A percentile compares a stretch with the other conserved stretches of the same genome.
Evolutionary conservation across 2,888 invertebrate species (phyloP).

Genomic region (Eulithis testata): DNA sequence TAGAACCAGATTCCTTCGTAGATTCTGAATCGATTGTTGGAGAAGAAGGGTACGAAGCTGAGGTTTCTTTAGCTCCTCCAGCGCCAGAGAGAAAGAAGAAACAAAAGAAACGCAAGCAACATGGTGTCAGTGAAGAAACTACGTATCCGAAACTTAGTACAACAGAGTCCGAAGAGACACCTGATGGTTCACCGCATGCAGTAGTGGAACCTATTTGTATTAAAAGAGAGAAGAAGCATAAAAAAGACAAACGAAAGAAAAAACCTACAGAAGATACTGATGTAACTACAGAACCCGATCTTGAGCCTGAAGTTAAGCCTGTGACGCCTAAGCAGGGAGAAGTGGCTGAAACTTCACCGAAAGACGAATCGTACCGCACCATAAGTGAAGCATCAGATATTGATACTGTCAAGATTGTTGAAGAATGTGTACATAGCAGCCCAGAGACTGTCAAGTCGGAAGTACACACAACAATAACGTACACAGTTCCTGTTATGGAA

Average conservation of each 20-base stretch:
- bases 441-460: conserved; percentile 74
- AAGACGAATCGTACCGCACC: conserved; percentile 85
- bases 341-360: conserved; percentile 78
- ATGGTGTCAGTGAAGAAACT: conserved; percentile 71
- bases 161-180: conserved; percentile 70
- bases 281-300: conserved; percentile 45
- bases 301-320: conserved; percentile 54
- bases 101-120: conserved; percentile 73
- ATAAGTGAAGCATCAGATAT: conserved; percentile 85
- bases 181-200: conserved; percentile 61
- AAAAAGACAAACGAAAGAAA: conserved; percentile 72
- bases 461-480: conserved; percentile 82
- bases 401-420: conserved; percentile 86
- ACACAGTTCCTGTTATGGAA: conserved; percentile 85
- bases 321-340: conserved; percentile 80
- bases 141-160: conserved; percentile 70
- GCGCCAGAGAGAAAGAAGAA: conserved; percentile 78
- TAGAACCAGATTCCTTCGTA: conserved; percentile 73
- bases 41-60: conserved; percentile 90
- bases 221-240: conserved; percentile 68
- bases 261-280: conserved; percentile 67
- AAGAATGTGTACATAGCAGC: conserved; percentile 85
- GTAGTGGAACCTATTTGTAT: conserved; percentile 52
- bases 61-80: conserved; percentile 80
- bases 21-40: conserved; percentile 76